Evolutionary conservation across 2,797 vertebrate species (phyloP).

Genomic region (Anas bahamensis): DNA sequence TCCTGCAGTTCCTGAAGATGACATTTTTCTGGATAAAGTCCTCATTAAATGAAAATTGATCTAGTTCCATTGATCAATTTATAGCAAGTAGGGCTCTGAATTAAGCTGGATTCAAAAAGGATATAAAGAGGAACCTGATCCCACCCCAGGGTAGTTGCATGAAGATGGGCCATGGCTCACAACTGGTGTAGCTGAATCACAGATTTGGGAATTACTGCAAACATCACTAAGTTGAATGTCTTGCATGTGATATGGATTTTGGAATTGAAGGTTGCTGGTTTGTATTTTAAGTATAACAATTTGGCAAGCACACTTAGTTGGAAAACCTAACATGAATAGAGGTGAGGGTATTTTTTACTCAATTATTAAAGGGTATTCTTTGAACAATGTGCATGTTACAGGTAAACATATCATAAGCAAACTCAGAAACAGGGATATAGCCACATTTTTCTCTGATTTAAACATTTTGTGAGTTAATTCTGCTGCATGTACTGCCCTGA

Average conservation of each 20-base stretch:
- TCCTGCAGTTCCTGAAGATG: too few relatives aligned
- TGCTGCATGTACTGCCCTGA: background rate
- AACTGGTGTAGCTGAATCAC: background rate
- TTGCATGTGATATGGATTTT: background rate
- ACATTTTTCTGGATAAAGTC: too few relatives aligned
- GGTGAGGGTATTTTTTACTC: background rate
- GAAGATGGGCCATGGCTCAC: background rate
- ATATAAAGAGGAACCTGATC: background rate
- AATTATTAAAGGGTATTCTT: background rate
- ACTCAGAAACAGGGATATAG: background rate
- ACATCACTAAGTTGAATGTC: background rate
- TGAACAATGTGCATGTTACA: background rate
- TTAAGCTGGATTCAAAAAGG: too few relatives aligned
- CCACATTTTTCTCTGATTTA: background rate
- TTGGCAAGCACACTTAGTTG: background rate
- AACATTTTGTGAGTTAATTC: background rate
- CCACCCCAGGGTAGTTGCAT: background rate
- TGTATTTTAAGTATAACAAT: background rate
- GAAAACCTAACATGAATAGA: background rate
- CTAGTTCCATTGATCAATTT: too few relatives aligned
- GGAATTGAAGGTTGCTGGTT: background rate
- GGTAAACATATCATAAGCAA: background rate
- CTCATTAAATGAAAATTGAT: too few relatives aligned
- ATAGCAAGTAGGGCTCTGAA: too few relatives aligned
- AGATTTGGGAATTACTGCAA: background rate